Percentiles rank a stretch among this genome's conserved stretches.
Conservation (phyloP, 2,888 invertebrate genomes). For the Beris morrisii region DNA sequence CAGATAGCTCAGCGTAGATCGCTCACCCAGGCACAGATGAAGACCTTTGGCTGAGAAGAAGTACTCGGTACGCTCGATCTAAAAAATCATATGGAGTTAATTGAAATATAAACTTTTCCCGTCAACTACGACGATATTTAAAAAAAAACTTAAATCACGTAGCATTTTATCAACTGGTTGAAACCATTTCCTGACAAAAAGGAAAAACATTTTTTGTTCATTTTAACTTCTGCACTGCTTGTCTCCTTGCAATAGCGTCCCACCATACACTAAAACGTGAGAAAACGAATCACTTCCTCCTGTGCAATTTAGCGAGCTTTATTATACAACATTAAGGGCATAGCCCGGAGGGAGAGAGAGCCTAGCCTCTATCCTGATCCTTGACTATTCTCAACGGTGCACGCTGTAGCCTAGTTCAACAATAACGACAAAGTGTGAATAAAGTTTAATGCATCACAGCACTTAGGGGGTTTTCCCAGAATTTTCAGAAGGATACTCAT, state of each 20-base stretch:
- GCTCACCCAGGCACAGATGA: too few species aligned
- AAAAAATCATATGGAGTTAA: neutral
- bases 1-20: too few species aligned
- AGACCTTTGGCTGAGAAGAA: too few species aligned
- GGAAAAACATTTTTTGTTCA: neutral
- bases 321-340: slow-evolving; percentile 17
- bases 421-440: slow-evolving; percentile 36
- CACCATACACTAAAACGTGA: slow-evolving; percentile 23
- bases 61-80: too few species aligned
- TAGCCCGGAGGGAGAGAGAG: too few species aligned
- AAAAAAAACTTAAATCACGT: neutral
- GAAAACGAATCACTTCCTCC: slow-evolving; percentile 29
- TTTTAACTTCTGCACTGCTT: slow-evolving; percentile 9
- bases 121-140: neutral
- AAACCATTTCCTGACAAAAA: slow-evolving; percentile 10
- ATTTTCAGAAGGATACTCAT: too few species aligned
- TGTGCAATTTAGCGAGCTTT: slow-evolving; percentile 26
- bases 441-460: slow-evolving; percentile 37
- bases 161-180: slow-evolving; percentile 6
- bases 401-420: neutral
- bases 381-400: too few species aligned
- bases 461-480: too few species aligned
- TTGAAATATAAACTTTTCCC: slow-evolving; percentile 27
- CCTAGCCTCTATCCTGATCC: too few species aligned
- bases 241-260: slow-evolving; percentile 22